Conservation (phyloP, 2,888 invertebrate species). For the Apotomis turbidana region DNA sequence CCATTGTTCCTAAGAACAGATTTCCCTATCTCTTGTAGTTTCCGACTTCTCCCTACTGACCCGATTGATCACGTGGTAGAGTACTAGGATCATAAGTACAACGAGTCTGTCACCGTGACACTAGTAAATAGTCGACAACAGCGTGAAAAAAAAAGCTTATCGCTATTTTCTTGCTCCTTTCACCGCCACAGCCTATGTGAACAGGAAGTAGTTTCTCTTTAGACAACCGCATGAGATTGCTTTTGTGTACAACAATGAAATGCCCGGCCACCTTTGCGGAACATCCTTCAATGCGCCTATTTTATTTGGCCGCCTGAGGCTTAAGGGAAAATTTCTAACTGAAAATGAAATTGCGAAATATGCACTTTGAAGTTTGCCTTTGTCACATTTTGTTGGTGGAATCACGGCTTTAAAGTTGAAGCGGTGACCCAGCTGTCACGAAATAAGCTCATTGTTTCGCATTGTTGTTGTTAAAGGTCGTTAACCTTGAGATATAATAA, state of each 20-base stretch:
- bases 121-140: too few relatives aligned
- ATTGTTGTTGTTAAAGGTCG: background rate
- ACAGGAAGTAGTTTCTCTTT: conserved; percentile 68
- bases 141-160: background rate
- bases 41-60: too few relatives aligned
- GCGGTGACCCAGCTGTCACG: conserved; percentile 11
- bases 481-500: background rate
- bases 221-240: conserved; percentile 71
- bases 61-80: too few relatives aligned
- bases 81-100: too few relatives aligned
- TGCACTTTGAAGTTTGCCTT: conserved; percentile 28
- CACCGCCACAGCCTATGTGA: conserved; percentile 14
- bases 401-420: background rate
- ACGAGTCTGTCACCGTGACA: too few relatives aligned
- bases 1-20: too few relatives aligned
- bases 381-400: conserved; percentile 18
- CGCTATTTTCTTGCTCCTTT: conserved; percentile 8
- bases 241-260: conserved; percentile 63
- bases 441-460: background rate
- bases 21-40: too few relatives aligned
- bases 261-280: conserved; percentile 53
- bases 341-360: conserved; percentile 20
- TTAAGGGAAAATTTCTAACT: conserved; percentile 26
- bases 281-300: conserved; percentile 53
- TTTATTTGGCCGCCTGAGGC: conserved; percentile 34